Evolutionary conservation across 2,113 vertebrate genomes (phyloP).

Genomic region (Collichthys lucidus): DNA sequence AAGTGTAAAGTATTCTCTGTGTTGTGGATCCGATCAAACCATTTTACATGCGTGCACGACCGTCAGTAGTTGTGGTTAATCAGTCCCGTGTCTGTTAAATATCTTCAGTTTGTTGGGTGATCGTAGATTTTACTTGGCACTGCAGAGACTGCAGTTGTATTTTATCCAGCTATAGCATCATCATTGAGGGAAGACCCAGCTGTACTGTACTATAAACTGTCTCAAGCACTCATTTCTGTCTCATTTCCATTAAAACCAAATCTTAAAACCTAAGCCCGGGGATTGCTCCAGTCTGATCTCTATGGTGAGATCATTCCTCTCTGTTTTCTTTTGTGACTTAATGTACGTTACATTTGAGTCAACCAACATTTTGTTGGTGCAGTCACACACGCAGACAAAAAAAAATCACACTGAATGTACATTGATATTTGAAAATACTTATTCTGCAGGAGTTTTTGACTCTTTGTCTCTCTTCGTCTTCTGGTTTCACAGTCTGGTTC

Average conservation of each 20-base stretch:
- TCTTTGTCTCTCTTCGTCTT: conserved; percentile 3
- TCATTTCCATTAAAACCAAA: conserved; percentile 15
- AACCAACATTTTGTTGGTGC: conserved; percentile 69
- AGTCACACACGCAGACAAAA: conserved; percentile 34
- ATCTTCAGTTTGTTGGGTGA: conserved; percentile 1
- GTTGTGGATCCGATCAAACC: conserved; percentile 37
- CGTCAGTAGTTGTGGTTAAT: conserved; percentile 16
- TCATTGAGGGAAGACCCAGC: neutral
- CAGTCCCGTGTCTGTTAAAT: conserved; percentile 1
- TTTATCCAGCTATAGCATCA: conserved; percentile 35
- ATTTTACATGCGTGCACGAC: conserved; percentile 7
- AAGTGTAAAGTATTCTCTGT: conserved; percentile 41
- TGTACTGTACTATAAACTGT: conserved; percentile 29
- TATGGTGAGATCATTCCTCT: conserved; percentile 3
- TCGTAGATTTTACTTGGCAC: neutral
- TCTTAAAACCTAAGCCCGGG: neutral
- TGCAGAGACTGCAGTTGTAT: conserved; percentile 2
- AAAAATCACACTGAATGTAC: conserved; percentile 79
- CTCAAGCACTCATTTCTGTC: conserved; percentile 38
- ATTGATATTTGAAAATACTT: conserved; percentile 47
- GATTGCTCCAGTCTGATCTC: conserved; percentile 35
- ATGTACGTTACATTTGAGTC: conserved; percentile 61
- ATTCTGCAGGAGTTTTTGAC: conserved; percentile 53
- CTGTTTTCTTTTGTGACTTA: conserved; percentile 26
- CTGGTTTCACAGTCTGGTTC: conserved; percentile 52